Evolutionary conservation across 2,113 vertebrate species (phyloP).

Genomic region (Erythrocebus patas): DNA sequence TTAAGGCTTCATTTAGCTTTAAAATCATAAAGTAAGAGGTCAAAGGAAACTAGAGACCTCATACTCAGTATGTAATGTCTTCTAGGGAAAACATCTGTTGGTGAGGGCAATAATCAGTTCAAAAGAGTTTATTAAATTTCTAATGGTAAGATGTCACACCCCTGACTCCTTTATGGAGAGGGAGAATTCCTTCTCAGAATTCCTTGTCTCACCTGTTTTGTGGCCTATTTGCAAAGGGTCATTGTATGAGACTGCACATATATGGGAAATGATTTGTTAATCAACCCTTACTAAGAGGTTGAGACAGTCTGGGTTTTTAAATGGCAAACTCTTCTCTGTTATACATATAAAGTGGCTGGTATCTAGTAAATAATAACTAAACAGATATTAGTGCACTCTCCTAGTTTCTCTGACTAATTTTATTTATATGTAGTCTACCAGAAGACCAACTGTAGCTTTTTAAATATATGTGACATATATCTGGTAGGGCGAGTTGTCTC

Average conservation of each 20-base stretch:
- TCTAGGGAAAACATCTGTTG: neutral
- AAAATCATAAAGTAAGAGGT: slow-evolving; percentile 4
- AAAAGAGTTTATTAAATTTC: neutral
- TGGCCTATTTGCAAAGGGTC: neutral
- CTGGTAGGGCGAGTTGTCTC: neutral
- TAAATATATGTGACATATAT: neutral
- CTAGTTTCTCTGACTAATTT: neutral
- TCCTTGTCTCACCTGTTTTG: neutral
- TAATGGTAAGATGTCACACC: neutral
- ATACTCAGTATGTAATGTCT: neutral
- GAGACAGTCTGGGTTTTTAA: slow-evolving; percentile 3
- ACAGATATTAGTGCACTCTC: neutral
- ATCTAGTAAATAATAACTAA: neutral
- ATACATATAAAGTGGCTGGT: neutral
- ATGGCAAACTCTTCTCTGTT: neutral
- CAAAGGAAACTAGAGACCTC: neutral
- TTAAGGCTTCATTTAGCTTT: slow-evolving; percentile 1
- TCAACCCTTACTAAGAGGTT: neutral
- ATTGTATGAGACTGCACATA: neutral
- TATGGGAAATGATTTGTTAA: neutral
- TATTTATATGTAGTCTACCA: neutral
- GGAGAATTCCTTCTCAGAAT: neutral
- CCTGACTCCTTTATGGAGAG: neutral
- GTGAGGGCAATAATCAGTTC: neutral
- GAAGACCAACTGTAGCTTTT: neutral